These are phyloP conservation scores for Dynastes hyllus DNA, from an alignment of 2,888 invertebrate species.

Conservation along the genomic window DNA sequence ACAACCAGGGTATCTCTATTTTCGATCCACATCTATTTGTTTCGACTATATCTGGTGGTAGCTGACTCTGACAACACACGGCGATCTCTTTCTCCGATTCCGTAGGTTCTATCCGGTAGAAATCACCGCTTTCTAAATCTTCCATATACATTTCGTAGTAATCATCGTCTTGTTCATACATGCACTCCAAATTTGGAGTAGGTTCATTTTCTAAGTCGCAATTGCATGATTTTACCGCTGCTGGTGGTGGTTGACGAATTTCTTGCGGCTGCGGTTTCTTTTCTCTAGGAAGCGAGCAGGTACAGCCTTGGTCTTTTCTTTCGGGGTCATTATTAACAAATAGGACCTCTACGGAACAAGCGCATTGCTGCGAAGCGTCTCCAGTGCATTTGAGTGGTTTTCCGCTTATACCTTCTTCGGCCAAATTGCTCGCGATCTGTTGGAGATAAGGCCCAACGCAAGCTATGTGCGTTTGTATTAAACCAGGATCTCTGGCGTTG, in stretches of 20 bases:
- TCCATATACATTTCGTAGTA: conserved; percentile 53
- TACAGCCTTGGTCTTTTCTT: conserved; percentile 8
- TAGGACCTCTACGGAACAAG: conserved; percentile 28
- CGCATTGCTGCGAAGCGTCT: conserved; percentile 27
- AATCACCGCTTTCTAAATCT: conserved; percentile 27
- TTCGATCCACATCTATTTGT: conserved; percentile 46
- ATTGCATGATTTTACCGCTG: conserved; percentile 15
- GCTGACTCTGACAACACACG: neutral
- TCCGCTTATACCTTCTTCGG: conserved; percentile 22
- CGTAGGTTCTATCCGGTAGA: neutral
- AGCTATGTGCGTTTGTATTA: conserved; percentile 30
- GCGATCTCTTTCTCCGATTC: conserved; percentile 11
- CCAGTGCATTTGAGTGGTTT: conserved; percentile 17
- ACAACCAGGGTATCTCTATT: conserved; percentile 52
- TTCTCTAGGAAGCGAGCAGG: conserved; percentile 24
- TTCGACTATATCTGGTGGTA: conserved; percentile 33
- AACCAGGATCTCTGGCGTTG: conserved; percentile 22
- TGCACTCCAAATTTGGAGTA: conserved; percentile 39
- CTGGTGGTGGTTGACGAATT: neutral
- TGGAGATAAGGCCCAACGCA: conserved; percentile 26
- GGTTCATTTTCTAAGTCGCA: conserved; percentile 36
- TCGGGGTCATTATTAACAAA: neutral
- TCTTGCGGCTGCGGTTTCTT: conserved; percentile 10
- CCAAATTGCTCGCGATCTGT: conserved; percentile 14
- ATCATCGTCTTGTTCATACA: conserved; percentile 52